Conservation (phyloP, 2,888 invertebrate species). For the Latheticus oryzae region DNA sequence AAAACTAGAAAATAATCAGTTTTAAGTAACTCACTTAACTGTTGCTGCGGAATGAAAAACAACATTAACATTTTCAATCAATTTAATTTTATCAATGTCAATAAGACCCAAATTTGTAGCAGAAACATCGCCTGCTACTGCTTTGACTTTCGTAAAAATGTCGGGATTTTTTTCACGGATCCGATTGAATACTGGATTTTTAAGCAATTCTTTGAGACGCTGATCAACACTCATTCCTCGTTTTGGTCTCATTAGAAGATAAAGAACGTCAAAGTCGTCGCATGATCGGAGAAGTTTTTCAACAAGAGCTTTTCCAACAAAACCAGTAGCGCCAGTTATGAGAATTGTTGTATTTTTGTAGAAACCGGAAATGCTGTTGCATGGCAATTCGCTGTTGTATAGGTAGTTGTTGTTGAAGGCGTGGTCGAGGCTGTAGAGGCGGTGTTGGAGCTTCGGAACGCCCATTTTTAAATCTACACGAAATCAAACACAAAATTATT, state of each 20-base stretch:
- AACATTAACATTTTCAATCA: constrained; percentile 78
- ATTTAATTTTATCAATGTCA: constrained; percentile 71
- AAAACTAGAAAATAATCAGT: not conserved
- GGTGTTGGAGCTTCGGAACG: constrained; percentile 28
- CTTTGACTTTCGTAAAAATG: constrained; percentile 75
- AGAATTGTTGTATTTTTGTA: constrained; percentile 62
- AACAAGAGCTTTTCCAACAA: constrained; percentile 91
- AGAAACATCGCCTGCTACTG: constrained; percentile 82
- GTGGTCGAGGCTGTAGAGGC: constrained; percentile 22
- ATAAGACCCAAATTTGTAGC: constrained; percentile 78
- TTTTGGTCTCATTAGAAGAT: constrained; percentile 83
- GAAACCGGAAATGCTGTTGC: constrained; percentile 58
- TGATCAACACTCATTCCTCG: constrained; percentile 77
- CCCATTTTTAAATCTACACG: constrained; percentile 22
- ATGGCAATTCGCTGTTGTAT: constrained; percentile 41
- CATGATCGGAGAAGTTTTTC: constrained; percentile 93
- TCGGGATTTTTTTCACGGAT: constrained; percentile 74
- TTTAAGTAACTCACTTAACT: constrained; percentile 69
- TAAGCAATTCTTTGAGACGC: constrained; percentile 79
- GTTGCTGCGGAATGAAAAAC: constrained; percentile 98
- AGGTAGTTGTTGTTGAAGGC: constrained; percentile 27
- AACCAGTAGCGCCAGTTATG: constrained; percentile 75
- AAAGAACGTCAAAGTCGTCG: constrained; percentile 80
- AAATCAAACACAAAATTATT: not conserved
- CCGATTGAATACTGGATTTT: constrained; percentile 80